phyloP scores from a whole-genome alignment of 2,113 vertebrate species.

The Neogobius melanostomus region DNA sequence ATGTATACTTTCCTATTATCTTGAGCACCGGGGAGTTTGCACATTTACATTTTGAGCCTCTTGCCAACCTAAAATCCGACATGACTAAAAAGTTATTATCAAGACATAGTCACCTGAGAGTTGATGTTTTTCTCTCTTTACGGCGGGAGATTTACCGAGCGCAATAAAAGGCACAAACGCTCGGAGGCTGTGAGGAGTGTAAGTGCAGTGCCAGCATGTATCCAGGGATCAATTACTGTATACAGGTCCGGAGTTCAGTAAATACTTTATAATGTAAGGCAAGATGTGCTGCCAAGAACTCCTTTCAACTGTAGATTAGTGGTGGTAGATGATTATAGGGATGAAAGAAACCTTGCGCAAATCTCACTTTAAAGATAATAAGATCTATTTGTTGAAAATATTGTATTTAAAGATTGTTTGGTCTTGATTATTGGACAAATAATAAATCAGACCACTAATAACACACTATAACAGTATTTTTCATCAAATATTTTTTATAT shows the following conservation, averaged over 20 bases:
- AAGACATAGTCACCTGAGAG: constrained; percentile 23
- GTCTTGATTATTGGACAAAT: too few relatives aligned
- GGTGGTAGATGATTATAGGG: too few relatives aligned
- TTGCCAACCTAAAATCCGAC: constrained; percentile 20
- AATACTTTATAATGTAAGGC: constrained; percentile 47
- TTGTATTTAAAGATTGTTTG: too few relatives aligned
- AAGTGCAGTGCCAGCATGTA: constrained; percentile 38
- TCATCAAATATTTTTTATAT: too few relatives aligned
- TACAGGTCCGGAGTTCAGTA: constrained; percentile 41
- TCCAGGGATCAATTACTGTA: constrained; percentile 46
- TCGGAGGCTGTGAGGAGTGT: constrained; percentile 13
- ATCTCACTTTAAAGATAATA: too few relatives aligned
- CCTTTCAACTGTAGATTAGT: constrained; percentile 1
- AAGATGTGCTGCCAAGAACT: constrained; percentile 48
- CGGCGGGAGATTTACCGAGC: constrained; percentile 25
- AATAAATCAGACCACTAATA: too few relatives aligned
- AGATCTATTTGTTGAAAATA: too few relatives aligned
- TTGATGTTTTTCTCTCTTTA: constrained; percentile 18
- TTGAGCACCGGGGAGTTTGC: constrained; percentile 6
- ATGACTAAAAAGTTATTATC: constrained; percentile 26
- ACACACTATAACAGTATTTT: too few relatives aligned
- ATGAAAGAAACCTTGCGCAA: too few relatives aligned
- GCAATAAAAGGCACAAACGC: constrained; percentile 16
- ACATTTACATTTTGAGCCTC: constrained; percentile 21
- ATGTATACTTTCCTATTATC: constrained; percentile 4